These are phyloP conservation scores for Nothura maculosa DNA, from an alignment of 2,797 vertebrate genomes.

Conservation along the genomic window DNA sequence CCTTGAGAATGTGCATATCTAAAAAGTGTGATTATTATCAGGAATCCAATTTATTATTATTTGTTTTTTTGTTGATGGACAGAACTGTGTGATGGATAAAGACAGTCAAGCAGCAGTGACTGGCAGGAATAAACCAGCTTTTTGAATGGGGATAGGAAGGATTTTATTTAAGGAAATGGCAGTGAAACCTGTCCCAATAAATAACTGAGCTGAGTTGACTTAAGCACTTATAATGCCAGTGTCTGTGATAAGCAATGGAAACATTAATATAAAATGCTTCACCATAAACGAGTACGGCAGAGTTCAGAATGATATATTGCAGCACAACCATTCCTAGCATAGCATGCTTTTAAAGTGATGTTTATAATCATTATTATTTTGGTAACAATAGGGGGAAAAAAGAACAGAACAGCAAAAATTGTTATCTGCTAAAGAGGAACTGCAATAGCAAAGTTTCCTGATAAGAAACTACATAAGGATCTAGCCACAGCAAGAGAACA, in stretches of 20 bases:
- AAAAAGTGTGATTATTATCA: neutral
- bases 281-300: slow-evolving; percentile 61
- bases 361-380: slow-evolving; percentile 77
- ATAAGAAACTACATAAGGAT: slow-evolving; percentile 34
- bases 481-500: neutral
- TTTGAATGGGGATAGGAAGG: slow-evolving; percentile 42
- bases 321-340: slow-evolving; percentile 49
- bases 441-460: slow-evolving; percentile 30
- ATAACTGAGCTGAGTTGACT: slow-evolving; percentile 79
- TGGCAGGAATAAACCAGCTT: slow-evolving; percentile 41
- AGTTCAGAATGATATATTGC: slow-evolving; percentile 79
- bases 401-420: slow-evolving; percentile 35
- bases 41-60: neutral
- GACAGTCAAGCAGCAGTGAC: neutral
- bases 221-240: slow-evolving; percentile 78
- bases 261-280: slow-evolving; percentile 83
- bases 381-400: slow-evolving; percentile 50
- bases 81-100: neutral
- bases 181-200: slow-evolving; percentile 76
- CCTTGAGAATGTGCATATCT: neutral
- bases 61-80: neutral
- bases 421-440: slow-evolving; percentile 50
- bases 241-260: slow-evolving; percentile 83
- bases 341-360: slow-evolving; percentile 78
- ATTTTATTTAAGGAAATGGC: slow-evolving; percentile 76